Evolutionary conservation across 2,888 invertebrate species (phyloP).

Genomic region (Drosophila fulvimacula): DNA sequence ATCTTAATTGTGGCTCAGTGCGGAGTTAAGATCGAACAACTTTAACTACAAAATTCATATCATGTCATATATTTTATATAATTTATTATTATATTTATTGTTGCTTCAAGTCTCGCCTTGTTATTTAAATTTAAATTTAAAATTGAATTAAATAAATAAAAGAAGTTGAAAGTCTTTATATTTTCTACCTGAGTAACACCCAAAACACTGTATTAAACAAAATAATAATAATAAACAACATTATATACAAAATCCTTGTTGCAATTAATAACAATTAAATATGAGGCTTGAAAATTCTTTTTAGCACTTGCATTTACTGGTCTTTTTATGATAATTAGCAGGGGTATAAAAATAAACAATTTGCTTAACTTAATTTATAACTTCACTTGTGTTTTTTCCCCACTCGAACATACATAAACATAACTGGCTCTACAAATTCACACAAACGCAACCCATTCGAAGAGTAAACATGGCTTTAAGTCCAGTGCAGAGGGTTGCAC

Average conservation of each 20-base stretch:
- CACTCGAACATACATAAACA: slow-evolving; percentile 2
- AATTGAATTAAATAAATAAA: not conserved
- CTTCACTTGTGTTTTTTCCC: slow-evolving; percentile 2
- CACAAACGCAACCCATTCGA: slow-evolving; percentile 11
- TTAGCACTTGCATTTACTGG: not conserved
- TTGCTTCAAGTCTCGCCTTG: not conserved
- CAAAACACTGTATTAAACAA: not conserved
- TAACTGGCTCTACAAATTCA: slow-evolving; percentile 15
- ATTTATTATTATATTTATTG: not conserved
- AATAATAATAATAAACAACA: not conserved
- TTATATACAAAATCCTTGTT: not conserved
- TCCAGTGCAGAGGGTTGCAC: slow-evolving; percentile 15
- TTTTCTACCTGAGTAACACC: not conserved
- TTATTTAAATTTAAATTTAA: not conserved
- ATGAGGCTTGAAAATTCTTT: not conserved
- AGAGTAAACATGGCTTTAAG: slow-evolving; percentile 30
- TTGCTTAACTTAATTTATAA: slow-evolving; percentile 2
- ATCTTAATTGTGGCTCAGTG: not conserved
- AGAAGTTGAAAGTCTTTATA: not conserved
- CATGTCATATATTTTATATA: not conserved
- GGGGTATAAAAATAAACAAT: not conserved
- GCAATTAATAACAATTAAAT: slow-evolving; percentile 5
- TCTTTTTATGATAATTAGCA: slow-evolving; percentile 1
- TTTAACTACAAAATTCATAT: not conserved
- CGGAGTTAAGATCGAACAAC: not conserved